A percentile compares a stretch with the other conserved stretches of the same genome.
phyloP scores from a whole-genome alignment of 2,797 vertebrate species.

The Micrastur ruficollis region DNA sequence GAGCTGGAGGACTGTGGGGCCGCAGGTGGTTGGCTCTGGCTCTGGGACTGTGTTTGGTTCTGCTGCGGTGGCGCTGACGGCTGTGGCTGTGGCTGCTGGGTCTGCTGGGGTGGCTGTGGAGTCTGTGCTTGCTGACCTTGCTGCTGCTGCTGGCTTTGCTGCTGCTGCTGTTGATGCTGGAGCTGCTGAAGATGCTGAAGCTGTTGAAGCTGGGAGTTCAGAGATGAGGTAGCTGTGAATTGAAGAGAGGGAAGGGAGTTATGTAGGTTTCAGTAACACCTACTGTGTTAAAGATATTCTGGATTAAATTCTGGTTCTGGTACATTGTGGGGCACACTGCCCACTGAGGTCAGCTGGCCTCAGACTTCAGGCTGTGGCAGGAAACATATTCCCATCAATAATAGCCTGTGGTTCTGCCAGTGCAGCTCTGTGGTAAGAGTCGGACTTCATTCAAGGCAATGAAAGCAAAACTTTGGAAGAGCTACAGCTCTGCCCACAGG shows the following conservation, averaged over 20 bases:
- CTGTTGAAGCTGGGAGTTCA: constrained; percentile 98
- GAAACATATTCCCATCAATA: neutral
- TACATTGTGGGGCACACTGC: neutral
- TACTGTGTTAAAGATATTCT: neutral
- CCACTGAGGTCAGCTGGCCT: neutral
- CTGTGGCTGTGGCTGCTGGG: constrained; percentile 75
- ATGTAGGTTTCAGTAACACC: neutral
- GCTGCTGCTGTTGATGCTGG: constrained; percentile 88
- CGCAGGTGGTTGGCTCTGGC: constrained; percentile 69
- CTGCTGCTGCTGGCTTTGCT: constrained; percentile 78
- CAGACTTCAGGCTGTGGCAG: neutral
- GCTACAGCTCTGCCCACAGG: neutral
- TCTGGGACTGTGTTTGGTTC: constrained; percentile 71
- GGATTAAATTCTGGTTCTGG: neutral
- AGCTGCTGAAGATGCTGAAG: constrained; percentile 97
- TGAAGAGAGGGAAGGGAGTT: constrained; percentile 42
- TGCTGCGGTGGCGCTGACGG: constrained; percentile 76
- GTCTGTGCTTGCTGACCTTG: constrained; percentile 71
- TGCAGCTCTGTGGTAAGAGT: neutral
- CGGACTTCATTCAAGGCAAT: neutral
- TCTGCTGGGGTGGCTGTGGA: constrained; percentile 76
- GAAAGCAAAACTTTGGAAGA: neutral
- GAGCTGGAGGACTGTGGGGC: constrained; percentile 78
- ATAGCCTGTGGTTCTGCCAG: neutral
- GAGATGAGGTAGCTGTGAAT: constrained; percentile 96